Evolutionary conservation across 2,113 vertebrate species (phyloP).

Genomic region (Glaucomys volans): DNA sequence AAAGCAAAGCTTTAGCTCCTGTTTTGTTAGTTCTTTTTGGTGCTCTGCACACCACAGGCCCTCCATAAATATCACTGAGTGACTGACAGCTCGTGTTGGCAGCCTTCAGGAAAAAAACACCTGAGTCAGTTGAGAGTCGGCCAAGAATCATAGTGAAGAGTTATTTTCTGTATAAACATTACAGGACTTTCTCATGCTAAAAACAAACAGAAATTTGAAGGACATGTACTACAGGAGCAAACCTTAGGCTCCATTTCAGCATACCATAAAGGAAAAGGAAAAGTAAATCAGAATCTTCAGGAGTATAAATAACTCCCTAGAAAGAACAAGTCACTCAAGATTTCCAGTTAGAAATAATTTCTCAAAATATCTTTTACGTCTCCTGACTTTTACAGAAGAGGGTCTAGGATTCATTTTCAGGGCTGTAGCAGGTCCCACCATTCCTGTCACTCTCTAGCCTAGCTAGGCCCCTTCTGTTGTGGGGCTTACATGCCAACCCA

Average conservation of each 20-base stretch:
- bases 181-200: constrained; percentile 7
- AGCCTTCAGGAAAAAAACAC: not conserved
- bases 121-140: constrained; percentile 47
- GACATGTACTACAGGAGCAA: not conserved
- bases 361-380: constrained; percentile 35
- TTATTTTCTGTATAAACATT: constrained; percentile 59
- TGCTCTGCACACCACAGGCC: not conserved
- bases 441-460: not conserved
- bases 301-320: not conserved
- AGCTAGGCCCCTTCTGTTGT: not conserved
- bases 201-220: constrained; percentile 55
- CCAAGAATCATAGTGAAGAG: constrained; percentile 57
- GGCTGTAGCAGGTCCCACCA: too few species aligned
- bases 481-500: not conserved
- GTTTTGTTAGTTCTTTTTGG: not conserved
- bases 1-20: not conserved
- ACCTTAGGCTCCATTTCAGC: not conserved
- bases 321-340: constrained; percentile 47
- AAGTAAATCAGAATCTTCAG: constrained; percentile 10
- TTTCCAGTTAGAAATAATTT: not conserved
- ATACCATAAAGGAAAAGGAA: not conserved
- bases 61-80: not conserved
- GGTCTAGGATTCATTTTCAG: not conserved
- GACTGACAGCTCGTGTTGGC: constrained; percentile 23
- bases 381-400: constrained; percentile 19